Percentiles rank a stretch among this genome's conserved stretches.
These are phyloP conservation scores for Microctenopoma stevenorrisi DNA, from an alignment of 2,797 vertebrate species.

Conservation along the genomic window DNA sequence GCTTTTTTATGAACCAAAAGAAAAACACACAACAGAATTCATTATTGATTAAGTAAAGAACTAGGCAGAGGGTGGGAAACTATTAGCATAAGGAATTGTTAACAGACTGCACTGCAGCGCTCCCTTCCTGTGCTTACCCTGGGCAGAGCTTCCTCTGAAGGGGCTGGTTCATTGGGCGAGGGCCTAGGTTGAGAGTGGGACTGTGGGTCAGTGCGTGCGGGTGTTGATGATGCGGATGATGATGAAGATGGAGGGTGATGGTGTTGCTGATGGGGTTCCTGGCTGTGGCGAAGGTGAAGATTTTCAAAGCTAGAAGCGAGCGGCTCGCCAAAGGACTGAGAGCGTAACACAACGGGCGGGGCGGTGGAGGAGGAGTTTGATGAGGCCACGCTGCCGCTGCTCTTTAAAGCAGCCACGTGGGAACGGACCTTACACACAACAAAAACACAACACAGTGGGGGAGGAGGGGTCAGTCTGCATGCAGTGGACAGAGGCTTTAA, in stretches of 20 bases:
- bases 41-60: constrained; percentile 16
- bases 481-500: constrained; percentile 30
- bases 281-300: constrained; percentile 86
- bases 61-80: constrained; percentile 11
- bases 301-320: constrained; percentile 90
- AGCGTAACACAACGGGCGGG: constrained; percentile 86
- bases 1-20: neutral
- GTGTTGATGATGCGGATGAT: constrained; percentile 62
- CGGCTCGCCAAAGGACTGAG: constrained; percentile 93
- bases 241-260: constrained; percentile 61
- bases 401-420: constrained; percentile 94
- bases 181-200: constrained; percentile 88
- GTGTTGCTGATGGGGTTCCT: constrained; percentile 74
- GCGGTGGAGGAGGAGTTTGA: constrained; percentile 45
- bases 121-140: constrained; percentile 71
- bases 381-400: constrained; percentile 78
- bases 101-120: neutral
- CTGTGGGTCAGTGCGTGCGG: constrained; percentile 90
- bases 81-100: constrained; percentile 5
- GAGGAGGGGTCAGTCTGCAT: constrained; percentile 67
- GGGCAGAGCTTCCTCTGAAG: constrained; percentile 81
- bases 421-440: constrained; percentile 89
- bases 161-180: constrained; percentile 83
- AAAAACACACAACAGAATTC: constrained; percentile 12
- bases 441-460: constrained; percentile 54